Conservation (phyloP, 2,113 vertebrate genomes). For the Podilymbus podiceps region DNA sequence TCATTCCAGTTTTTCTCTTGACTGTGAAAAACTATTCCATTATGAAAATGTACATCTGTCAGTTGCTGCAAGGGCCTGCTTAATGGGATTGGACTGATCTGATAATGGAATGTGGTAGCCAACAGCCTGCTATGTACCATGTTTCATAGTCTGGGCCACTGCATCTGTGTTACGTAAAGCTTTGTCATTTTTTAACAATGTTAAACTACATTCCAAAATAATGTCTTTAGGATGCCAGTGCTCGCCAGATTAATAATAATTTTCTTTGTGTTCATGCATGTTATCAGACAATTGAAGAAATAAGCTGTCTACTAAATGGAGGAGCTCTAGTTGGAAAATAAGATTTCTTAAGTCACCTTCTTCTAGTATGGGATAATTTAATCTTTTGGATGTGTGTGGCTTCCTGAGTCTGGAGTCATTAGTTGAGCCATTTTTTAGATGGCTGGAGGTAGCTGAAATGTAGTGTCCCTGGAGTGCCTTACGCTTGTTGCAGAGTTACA, state of each 20-base stretch:
- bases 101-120: background rate
- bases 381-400: background rate
- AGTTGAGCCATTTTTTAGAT: background rate
- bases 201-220: background rate
- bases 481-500: background rate
- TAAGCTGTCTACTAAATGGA: background rate
- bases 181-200: background rate
- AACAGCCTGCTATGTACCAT: background rate
- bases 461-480: background rate
- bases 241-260: background rate
- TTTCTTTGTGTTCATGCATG: background rate
- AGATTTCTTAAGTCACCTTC: background rate
- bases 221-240: background rate
- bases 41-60: background rate
- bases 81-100: background rate
- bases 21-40: background rate
- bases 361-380: background rate
- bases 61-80: background rate
- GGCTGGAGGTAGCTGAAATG: background rate
- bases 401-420: background rate
- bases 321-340: background rate
- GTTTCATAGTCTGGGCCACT: background rate
- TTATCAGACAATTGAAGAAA: background rate
- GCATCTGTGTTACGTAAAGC: background rate
- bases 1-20: background rate